Evolutionary conservation across 2,888 invertebrate species (phyloP).

Genomic region (Lasioglossum oenotherae): DNA sequence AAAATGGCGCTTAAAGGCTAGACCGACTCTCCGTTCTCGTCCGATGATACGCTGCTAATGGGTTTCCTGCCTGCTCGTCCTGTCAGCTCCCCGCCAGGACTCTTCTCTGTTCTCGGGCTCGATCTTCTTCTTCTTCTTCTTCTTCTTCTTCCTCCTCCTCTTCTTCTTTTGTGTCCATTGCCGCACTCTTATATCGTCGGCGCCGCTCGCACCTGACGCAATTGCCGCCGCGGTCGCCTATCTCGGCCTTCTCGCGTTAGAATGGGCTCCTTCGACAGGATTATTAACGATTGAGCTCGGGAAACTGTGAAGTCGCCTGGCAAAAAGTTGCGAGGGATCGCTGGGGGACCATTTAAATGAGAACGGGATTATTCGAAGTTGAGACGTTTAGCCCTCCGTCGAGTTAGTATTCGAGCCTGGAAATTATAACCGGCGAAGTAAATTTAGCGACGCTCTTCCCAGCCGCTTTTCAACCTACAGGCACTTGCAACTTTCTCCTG

Average conservation of each 20-base stretch:
- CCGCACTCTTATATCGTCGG: conserved; percentile 21
- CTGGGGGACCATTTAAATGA: background rate
- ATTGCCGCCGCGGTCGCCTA: conserved; percentile 35
- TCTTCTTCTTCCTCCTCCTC: background rate
- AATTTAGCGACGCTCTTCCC: background rate
- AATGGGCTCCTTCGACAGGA: conserved; percentile 12
- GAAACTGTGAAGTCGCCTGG: background rate
- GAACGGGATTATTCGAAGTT: background rate
- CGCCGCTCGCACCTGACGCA: conserved; percentile 31
- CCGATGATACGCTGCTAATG: conserved; percentile 63
- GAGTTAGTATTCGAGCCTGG: background rate
- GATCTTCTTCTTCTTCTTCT: background rate
- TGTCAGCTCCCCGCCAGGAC: conserved; percentile 25
- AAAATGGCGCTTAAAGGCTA: conserved; percentile 66
- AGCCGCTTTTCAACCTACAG: background rate
- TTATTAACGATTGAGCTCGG: conserved; percentile 34
- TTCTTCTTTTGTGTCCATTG: background rate
- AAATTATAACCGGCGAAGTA: conserved; percentile 2
- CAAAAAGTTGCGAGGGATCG: conserved; percentile 1
- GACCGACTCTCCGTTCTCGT: conserved; percentile 30
- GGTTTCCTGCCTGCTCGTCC: conserved; percentile 49
- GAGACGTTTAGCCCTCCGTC: conserved; percentile 11
- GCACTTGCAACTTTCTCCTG: background rate
- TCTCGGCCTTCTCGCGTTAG: background rate
- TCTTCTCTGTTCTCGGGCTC: conserved; percentile 18